These are phyloP conservation scores for Pristionchus mayeri DNA, from an alignment of 2,888 invertebrate genomes.

Conservation along the genomic window DNA sequence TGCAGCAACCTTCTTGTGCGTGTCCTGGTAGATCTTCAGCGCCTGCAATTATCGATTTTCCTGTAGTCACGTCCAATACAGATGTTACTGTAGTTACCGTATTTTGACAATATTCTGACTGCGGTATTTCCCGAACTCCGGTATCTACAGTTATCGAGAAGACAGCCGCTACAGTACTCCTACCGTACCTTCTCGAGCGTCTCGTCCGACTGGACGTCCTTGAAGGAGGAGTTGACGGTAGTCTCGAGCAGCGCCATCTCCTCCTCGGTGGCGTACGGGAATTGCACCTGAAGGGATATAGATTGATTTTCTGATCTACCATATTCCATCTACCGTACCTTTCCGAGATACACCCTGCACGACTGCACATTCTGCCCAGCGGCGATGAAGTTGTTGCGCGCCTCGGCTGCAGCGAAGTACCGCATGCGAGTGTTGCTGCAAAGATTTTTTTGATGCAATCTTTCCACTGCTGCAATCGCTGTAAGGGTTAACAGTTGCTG, in stretches of 20 bases:
- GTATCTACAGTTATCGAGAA: too few relatives aligned
- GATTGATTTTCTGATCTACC: background rate
- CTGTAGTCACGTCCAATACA: background rate
- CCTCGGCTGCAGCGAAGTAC: conserved; percentile 79
- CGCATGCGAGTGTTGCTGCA: conserved; percentile 77
- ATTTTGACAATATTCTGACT: background rate
- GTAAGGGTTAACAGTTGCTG: too few relatives aligned
- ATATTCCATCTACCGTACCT: conserved; percentile 65
- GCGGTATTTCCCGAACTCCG: background rate
- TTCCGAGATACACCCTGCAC: conserved; percentile 79
- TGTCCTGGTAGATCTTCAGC: conserved; percentile 78
- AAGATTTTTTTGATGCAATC: background rate
- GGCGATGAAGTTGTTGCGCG: conserved; percentile 80
- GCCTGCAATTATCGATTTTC: conserved; percentile 69
- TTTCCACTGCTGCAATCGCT: too few relatives aligned
- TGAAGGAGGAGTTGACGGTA: conserved; percentile 79
- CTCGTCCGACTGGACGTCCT: conserved; percentile 78
- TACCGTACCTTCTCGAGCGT: conserved; percentile 74
- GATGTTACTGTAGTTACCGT: background rate
- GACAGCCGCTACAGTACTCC: conserved; percentile 64
- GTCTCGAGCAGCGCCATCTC: conserved; percentile 78
- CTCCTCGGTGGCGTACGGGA: conserved; percentile 79
- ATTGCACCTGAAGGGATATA: conserved; percentile 75
- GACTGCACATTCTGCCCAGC: conserved; percentile 80
- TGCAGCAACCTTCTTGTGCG: conserved; percentile 78